phyloP scores from a whole-genome alignment of 53 echinoderm and acorn worm species.

The Temnopleurus reevesii region DNA sequence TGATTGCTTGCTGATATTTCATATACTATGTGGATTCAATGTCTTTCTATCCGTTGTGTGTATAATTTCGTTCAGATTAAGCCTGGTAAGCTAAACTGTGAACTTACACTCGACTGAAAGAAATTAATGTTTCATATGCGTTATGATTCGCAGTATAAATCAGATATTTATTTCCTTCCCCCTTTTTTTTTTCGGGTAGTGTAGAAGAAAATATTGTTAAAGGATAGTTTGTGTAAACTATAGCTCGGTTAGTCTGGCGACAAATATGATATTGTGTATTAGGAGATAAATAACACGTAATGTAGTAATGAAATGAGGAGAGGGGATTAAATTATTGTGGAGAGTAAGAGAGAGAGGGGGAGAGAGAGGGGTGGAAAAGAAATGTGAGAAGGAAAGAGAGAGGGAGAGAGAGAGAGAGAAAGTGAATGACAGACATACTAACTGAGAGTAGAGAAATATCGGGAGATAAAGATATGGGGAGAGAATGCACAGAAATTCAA shows the following conservation, averaged over 20 bases:
- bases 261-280: too few relatives aligned
- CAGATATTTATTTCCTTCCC: too few relatives aligned
- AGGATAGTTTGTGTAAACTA: too few relatives aligned
- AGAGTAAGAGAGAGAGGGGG: neutral
- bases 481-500: neutral
- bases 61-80: neutral
- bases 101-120: neutral
- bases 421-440: neutral
- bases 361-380: neutral
- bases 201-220: too few relatives aligned
- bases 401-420: neutral
- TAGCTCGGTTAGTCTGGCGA: neutral
- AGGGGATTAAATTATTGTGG: neutral
- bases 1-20: neutral
- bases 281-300: too few relatives aligned
- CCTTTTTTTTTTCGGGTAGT: too few relatives aligned
- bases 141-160: too few relatives aligned
- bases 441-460: neutral
- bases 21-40: neutral
- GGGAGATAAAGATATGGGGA: neutral
- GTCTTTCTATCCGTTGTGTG: neutral
- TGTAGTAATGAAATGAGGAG: too few relatives aligned
- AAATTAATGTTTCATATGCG: neutral
- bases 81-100: neutral
- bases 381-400: neutral